These are phyloP conservation scores for Zaprionus obscuricornis DNA, from an alignment of 2,888 invertebrate genomes.

Conservation along the genomic window DNA sequence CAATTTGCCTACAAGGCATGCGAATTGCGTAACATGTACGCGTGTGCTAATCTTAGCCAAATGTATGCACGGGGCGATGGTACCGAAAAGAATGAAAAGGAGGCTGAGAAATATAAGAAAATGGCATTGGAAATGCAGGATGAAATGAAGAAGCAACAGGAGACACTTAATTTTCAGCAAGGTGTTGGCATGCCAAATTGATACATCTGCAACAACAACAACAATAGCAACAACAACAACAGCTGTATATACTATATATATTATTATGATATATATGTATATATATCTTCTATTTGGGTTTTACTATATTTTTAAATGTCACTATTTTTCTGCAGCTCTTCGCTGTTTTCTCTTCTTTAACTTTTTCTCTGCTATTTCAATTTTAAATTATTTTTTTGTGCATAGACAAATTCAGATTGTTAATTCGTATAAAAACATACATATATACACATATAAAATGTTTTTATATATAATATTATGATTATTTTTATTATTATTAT, in stretches of 20 bases:
- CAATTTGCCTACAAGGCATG: conserved; percentile 91
- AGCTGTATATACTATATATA: background rate
- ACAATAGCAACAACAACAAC: background rate
- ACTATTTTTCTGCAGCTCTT: no score
- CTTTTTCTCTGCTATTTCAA: no score
- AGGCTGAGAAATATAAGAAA: conserved; percentile 89
- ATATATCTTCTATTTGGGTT: no score
- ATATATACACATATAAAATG: no score
- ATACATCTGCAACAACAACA: conserved; percentile 16
- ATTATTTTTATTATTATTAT: no score
- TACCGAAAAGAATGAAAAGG: conserved; percentile 87
- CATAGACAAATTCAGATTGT: no score
- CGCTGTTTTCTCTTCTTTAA: no score
- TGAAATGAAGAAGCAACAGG: conserved; percentile 86
- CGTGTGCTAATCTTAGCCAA: conserved; percentile 94
- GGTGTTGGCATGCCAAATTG: conserved; percentile 82
- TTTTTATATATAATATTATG: no score
- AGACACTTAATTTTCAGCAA: conserved; percentile 85
- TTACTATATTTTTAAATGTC: no score
- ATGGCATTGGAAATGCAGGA: conserved; percentile 89
- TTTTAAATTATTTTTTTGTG: no score
- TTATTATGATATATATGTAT: background rate
- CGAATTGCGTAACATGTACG: conserved; percentile 92
- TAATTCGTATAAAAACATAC: no score
- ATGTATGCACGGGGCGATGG: conserved; percentile 95